These are phyloP conservation scores for Nematolebias whitei DNA, from an alignment of 2,113 vertebrate genomes.

Conservation along the genomic window DNA sequence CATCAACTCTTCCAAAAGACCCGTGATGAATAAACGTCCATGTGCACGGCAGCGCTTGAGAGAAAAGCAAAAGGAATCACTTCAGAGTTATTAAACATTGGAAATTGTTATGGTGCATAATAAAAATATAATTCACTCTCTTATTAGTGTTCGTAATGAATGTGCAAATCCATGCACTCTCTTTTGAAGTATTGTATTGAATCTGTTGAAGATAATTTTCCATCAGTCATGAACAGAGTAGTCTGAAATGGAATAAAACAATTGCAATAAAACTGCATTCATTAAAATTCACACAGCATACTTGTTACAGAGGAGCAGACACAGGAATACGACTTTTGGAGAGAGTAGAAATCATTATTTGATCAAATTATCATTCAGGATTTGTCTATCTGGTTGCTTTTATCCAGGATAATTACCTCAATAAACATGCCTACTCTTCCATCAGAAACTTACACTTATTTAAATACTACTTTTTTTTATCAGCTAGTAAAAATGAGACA, in stretches of 20 bases:
- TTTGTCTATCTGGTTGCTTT: constrained; percentile 63
- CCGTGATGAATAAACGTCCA: constrained; percentile 3
- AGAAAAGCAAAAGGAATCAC: constrained; percentile 9
- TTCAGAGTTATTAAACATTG: constrained; percentile 7
- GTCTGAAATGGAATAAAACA: constrained; percentile 57
- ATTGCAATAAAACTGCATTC: constrained; percentile 35
- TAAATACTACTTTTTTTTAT: constrained; percentile 9
- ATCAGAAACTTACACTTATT: constrained; percentile 25
- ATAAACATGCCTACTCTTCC: constrained; percentile 44
- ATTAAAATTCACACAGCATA: constrained; percentile 64
- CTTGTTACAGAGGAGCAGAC: constrained; percentile 56
- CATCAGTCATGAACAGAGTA: constrained; percentile 29
- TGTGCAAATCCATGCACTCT: constrained; percentile 22
- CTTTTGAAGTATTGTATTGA: constrained; percentile 41
- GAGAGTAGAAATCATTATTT: constrained; percentile 64
- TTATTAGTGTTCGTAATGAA: constrained; percentile 34
- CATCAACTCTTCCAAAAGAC: constrained; percentile 6
- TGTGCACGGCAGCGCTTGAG: not conserved
- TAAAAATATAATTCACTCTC: constrained; percentile 39
- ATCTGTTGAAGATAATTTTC: constrained; percentile 48
- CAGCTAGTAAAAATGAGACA: constrained; percentile 12
- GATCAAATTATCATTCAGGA: constrained; percentile 74
- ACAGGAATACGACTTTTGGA: constrained; percentile 64
- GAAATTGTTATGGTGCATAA: constrained; percentile 23
- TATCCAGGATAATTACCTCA: constrained; percentile 51